Evolutionary conservation across 2,797 vertebrate genomes (phyloP), one percentile per base, ranked within the genome.

Genomic region (Lacerta agilis): DNA sequence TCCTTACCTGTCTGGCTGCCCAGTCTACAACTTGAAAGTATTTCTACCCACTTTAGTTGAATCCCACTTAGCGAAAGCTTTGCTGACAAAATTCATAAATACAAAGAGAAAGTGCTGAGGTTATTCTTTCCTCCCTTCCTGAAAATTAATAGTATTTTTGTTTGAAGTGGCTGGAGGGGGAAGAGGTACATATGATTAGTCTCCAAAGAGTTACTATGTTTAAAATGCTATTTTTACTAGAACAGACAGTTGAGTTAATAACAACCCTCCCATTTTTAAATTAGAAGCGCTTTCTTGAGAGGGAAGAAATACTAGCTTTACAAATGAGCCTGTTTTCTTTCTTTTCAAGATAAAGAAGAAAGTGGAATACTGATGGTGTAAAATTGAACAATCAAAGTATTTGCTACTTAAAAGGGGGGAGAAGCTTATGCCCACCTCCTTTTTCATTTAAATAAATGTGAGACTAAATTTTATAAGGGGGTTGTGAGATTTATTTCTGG

Each of bases 211-310:
- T 69, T 78, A 90, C 76, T 94, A 93, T 93, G 38, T 87, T 89
- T 93, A 92, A 95, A 76, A 92, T 79, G 15, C 49, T 75, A 64
- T 94, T 95, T 94, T 94, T 92, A 43, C 71, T n/a, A 92, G 87
- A 92, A 38, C 89, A 90, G 87, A 58, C 67, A 66, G 25, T 67
- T 67, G 1, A 15, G 86, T 93, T 94, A 86, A 20, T 79, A 84
- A 89, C 80, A 79, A 49, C 2, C 2, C 4, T 92, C 9, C 58
- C 91, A 61, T 92, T 95, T 71, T 86, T 92, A 80, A 92, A 94
- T 85, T 82, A 78, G 36, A 83, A 78, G 5, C 77, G 55, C 25
- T 85, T 79, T 82, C 75, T 92, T 83, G 36, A 2, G 85, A 2
- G 76, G 11, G 85, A 82, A 67, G 76, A 33, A 89, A 90, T 87